These are phyloP conservation scores for Callipepla californica DNA, from an alignment of 2,113 vertebrate genomes.

Conservation along the genomic window DNA sequence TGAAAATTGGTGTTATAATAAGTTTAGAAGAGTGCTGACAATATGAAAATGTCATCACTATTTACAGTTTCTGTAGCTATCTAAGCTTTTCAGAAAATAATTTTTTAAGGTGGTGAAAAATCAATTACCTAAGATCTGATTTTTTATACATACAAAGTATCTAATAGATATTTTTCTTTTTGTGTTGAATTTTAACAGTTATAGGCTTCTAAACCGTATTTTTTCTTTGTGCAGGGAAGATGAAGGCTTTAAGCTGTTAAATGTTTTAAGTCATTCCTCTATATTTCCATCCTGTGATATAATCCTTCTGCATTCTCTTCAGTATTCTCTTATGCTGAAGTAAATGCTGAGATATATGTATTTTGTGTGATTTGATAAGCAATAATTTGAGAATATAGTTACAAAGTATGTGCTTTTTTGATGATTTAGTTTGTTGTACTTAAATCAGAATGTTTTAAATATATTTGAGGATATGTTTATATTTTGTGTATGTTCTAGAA, in stretches of 20 bases:
- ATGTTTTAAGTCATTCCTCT: background rate
- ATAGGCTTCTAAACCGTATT: background rate
- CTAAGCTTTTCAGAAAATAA: background rate
- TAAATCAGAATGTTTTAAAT: background rate
- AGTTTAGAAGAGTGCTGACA: background rate
- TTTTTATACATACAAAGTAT: background rate
- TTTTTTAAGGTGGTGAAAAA: background rate
- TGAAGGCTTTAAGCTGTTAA: fast-evolving
- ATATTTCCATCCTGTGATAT: background rate
- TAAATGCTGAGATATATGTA: background rate
- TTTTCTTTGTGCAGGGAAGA: background rate
- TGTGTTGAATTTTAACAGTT: background rate
- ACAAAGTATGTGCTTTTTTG: background rate
- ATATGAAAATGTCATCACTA: background rate
- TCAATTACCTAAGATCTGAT: background rate
- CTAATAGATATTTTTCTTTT: background rate
- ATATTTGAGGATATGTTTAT: background rate
- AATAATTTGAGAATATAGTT: background rate
- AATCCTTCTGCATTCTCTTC: background rate
- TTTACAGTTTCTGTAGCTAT: background rate
- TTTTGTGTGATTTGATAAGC: background rate
- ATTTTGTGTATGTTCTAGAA: background rate
- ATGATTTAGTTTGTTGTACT: background rate
- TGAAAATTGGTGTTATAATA: background rate
- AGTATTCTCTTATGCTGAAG: background rate